Conservation (phyloP, 2,113 vertebrate genomes). For the Mustela nigripes region DNA sequence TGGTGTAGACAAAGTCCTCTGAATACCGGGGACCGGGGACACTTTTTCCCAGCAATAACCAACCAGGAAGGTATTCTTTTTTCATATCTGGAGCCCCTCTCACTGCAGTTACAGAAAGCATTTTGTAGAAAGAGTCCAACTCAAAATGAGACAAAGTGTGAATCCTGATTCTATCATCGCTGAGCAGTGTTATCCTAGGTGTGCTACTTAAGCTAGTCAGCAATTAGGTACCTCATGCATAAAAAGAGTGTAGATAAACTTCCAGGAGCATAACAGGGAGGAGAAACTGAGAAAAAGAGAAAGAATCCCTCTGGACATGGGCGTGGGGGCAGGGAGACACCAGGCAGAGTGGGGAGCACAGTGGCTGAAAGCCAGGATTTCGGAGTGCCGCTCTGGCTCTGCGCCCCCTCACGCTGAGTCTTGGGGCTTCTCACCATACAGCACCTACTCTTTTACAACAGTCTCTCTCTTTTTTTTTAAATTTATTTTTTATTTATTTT, state of each 20-base stretch:
- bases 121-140: conserved; percentile 29
- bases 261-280: neutral
- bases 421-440: neutral
- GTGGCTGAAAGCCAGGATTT: neutral
- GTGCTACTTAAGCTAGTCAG: neutral
- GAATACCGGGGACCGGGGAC: neutral
- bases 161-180: conserved; percentile 14
- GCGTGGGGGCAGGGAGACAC: neutral
- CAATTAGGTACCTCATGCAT: neutral
- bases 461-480: neutral
- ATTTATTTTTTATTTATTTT: no score
- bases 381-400: neutral
- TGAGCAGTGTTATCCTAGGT: neutral
- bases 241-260: neutral
- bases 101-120: neutral
- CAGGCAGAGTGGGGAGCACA: neutral
- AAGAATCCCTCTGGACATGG: neutral
- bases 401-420: neutral
- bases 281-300: neutral
- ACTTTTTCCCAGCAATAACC: neutral
- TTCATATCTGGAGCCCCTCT: neutral
- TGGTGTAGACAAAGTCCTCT: neutral
- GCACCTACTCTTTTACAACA: neutral
- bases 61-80: neutral
- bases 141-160: conserved; percentile 19